Percentiles rank a stretch among this genome's conserved stretches.
These are phyloP conservation scores for Lordiphosa stackelbergi DNA, from an alignment of 1,140 invertebrate species.

Conservation along the genomic window DNA sequence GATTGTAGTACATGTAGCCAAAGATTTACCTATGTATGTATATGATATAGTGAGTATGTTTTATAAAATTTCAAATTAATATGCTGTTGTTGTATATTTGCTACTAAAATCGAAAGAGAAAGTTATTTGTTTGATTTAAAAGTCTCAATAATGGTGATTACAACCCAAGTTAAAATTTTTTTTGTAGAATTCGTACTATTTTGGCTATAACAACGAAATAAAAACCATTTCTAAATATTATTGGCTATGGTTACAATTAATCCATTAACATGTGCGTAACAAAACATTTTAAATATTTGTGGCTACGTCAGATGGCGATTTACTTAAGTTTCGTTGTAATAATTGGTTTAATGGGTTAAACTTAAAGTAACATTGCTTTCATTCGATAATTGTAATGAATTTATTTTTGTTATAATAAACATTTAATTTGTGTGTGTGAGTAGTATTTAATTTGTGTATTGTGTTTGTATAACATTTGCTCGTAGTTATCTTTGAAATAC, in stretches of 20 bases:
- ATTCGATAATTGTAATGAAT: constrained; percentile 26
- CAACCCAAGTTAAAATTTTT: constrained; percentile 51
- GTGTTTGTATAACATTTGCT: constrained; percentile 61
- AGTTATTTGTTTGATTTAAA: constrained; percentile 24
- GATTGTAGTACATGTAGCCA: constrained; percentile 43
- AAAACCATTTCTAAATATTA: constrained; percentile 5
- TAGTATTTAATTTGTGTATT: constrained; percentile 16
- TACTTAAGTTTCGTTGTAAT: constrained; percentile 37
- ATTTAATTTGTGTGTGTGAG: constrained; percentile 62
- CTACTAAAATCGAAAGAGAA: constrained; percentile 46
- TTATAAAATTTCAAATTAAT: constrained; percentile 13
- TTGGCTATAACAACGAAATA: constrained; percentile 32
- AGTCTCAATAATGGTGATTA: constrained; percentile 34
- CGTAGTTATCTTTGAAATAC: constrained; percentile 43
- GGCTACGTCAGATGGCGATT: constrained; percentile 26
- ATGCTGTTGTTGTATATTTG: constrained; percentile 43
- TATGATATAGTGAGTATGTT: constrained; percentile 22
- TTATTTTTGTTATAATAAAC: constrained; percentile 56
- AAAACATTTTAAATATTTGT: constrained; percentile 36
- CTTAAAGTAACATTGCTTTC: constrained; percentile 33
- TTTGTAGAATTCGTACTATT: constrained; percentile 16
- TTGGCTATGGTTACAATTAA: constrained; percentile 63
- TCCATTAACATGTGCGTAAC: constrained; percentile 67
- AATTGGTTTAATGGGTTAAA: background rate
- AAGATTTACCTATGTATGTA: constrained; percentile 34